Evolutionary conservation across 2,888 invertebrate species (phyloP), one percentile per base, ranked within the genome.

Genomic region (Drosophila peninsularis): DNA sequence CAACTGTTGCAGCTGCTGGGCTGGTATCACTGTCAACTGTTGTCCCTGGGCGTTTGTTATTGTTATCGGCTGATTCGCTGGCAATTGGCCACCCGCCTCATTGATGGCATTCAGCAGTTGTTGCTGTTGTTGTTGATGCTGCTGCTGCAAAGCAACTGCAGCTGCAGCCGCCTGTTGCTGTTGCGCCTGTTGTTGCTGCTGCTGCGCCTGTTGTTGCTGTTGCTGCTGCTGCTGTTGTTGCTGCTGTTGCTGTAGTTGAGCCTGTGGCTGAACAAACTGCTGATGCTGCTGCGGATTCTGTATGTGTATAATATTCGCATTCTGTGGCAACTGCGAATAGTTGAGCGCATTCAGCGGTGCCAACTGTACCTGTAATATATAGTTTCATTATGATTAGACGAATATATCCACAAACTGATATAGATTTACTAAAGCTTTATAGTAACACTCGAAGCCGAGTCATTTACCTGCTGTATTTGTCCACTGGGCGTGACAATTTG

Each of bases 401-500:
- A 27, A 32, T 11, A n/a, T n/a, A n/a, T n/a, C 13, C 34, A 13
- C 13, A 11, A 10, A 32, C 32, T 11, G 4, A 34, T 13, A 34
- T 32, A 10, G 32, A 30, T 24, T 24, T 2, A 24, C 24, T 24
- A 2, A 24, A 4, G 3, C 24, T n/a, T n/a, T n/a, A n/a, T n/a
- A n/a, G n/a, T n/a, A n/a, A n/a, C n/a, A n/a, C n/a, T n/a, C n/a
- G 24, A 24, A 24, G 24, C 5, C 24, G 24, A 30, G 6, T 30
- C 6, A 30, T 7, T 30, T 53, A 98, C 96, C 90, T 97, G 97
- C 82, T 98, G 98, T 62, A 97, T 95, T 90, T 97, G 97, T 0
- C 97, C 97, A 56, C 95, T 96, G 0, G 97, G 97, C 5, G 97
- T 97, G n/a, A 97, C 94, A 36, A 97, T 96, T 90, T 96, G 97